Evolutionary conservation across 2,113 vertebrate species (phyloP).

Genomic region (Seriola quinqueradiata): DNA sequence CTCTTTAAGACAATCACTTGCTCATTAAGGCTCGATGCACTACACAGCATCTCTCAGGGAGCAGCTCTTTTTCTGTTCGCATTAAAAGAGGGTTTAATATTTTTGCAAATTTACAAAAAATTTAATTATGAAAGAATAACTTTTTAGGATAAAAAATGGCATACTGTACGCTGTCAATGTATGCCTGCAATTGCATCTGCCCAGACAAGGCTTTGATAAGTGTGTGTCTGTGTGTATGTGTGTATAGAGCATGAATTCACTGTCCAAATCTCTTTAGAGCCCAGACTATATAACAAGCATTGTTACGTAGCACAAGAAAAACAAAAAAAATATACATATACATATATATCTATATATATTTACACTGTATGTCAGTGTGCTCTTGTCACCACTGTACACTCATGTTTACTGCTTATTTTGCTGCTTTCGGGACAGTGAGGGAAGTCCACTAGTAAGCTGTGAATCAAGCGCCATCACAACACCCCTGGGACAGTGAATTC

Average conservation of each 20-base stretch:
- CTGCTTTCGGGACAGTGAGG: conserved; percentile 76
- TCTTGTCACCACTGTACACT: conserved; percentile 57
- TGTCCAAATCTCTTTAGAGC: conserved; percentile 72
- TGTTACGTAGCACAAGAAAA: conserved; percentile 47
- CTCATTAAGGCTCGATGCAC: conserved; percentile 79
- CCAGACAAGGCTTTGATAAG: conserved; percentile 95
- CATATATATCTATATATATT: neutral
- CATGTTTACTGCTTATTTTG: conserved; percentile 74
- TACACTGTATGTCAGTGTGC: conserved; percentile 45
- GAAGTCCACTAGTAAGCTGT: conserved; percentile 73
- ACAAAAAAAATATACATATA: neutral
- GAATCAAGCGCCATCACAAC: conserved; percentile 55
- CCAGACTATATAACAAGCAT: conserved; percentile 60
- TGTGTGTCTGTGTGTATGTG: conserved; percentile 70
- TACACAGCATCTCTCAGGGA: conserved; percentile 83
- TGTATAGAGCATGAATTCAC: conserved; percentile 82
- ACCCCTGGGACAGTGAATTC: conserved; percentile 77
- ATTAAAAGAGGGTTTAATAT: conserved; percentile 86
- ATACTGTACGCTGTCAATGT: conserved; percentile 61
- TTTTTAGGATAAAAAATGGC: conserved; percentile 74
- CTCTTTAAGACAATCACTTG: conserved; percentile 82
- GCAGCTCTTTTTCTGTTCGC: conserved; percentile 82
- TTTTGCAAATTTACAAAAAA: conserved; percentile 77
- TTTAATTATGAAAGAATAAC: conserved; percentile 67
- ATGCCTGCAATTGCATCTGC: conserved; percentile 76